These are phyloP conservation scores for Eulemur rufifrons DNA, from an alignment of 2,113 vertebrate genomes.

Conservation along the genomic window DNA sequence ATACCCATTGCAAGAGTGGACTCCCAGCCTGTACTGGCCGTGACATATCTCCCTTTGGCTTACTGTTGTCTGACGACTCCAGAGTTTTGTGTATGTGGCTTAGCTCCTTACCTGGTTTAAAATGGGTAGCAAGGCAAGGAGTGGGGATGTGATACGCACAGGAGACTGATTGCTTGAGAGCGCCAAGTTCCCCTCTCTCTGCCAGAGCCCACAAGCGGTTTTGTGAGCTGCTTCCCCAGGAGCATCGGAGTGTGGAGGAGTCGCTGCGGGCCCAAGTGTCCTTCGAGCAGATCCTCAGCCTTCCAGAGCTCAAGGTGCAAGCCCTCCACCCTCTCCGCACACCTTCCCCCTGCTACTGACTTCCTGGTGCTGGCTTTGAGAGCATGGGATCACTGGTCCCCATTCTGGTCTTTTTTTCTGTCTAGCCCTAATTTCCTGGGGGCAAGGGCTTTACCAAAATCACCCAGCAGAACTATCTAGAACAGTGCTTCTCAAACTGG, in stretches of 20 bases:
- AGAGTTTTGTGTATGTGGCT: not conserved
- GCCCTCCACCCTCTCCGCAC: not conserved
- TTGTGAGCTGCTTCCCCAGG: conserved; percentile 88
- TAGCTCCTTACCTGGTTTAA: not conserved
- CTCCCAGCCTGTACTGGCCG: not conserved
- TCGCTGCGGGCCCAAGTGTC: conserved; percentile 78
- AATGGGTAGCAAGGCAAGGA: not conserved
- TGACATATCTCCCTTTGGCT: not conserved
- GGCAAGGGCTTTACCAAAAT: not conserved
- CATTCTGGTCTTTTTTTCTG: not conserved
- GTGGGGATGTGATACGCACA: not conserved
- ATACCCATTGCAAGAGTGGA: not conserved
- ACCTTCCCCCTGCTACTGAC: not conserved
- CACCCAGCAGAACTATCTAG: not conserved
- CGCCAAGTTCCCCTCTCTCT: conserved; percentile 26
- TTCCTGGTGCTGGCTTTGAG: not conserved
- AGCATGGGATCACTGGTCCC: not conserved
- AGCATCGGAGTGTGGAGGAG: conserved; percentile 76
- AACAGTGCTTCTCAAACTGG: not conserved
- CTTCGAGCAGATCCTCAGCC: conserved; percentile 84
- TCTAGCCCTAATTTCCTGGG: not conserved
- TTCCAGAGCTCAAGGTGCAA: conserved; percentile 95
- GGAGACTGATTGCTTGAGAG: not conserved
- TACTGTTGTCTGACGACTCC: not conserved
- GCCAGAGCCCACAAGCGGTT: conserved; percentile 94